Evolutionary conservation across 2,113 vertebrate genomes (phyloP), one percentile per base, ranked within the genome.

Genomic region (Triplophysa siluroides): DNA sequence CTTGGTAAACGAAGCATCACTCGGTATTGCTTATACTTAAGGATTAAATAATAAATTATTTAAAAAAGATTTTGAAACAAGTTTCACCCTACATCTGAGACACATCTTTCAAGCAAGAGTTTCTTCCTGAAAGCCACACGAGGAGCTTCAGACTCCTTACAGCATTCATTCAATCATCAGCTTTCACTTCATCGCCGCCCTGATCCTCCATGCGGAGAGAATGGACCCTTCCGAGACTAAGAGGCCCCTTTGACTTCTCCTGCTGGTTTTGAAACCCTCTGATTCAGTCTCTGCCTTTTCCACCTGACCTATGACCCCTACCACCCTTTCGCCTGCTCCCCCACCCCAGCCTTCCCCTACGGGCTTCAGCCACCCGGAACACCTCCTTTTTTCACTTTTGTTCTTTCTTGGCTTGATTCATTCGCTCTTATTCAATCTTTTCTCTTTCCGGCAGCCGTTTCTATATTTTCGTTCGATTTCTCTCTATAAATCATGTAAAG

Each of bases 261-360:
- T 85, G 87, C 89, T 84, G 83, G 81, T 89, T 90, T 86, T 92
- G 86, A 92, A 90, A 87, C 87, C 88, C 86, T 84, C 82, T 67
- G 86, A 90, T 91, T 87, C 91, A 88, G 85, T 83, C 80, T 71
- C 80, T 84, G 91, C 90, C 88, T 89, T 90, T 90, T 90, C 85
- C 85, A 82, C 81, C 88, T 88, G 90, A 92, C 89, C 90, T 87
- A 74, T 82, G 86, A 86, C 62, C 84, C 29, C 41, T 8, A 52
- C 41, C 67, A 86, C 85, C 85, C 83, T 68, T 78, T 67, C 24
- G 5, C 7, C 23, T 9, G 1, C 7, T 24, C 78, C 66, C 72
- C 29, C 52, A 50, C 68, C 84, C 81, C 77, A 43, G 16, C 33
- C 8, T 41, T 43, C 54, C 24, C 58, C 62, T 80, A 14, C 56